Base-by-base conservation (phyloP, 1,140 invertebrate species). In the Temnothorax curvispinosus region DNA sequence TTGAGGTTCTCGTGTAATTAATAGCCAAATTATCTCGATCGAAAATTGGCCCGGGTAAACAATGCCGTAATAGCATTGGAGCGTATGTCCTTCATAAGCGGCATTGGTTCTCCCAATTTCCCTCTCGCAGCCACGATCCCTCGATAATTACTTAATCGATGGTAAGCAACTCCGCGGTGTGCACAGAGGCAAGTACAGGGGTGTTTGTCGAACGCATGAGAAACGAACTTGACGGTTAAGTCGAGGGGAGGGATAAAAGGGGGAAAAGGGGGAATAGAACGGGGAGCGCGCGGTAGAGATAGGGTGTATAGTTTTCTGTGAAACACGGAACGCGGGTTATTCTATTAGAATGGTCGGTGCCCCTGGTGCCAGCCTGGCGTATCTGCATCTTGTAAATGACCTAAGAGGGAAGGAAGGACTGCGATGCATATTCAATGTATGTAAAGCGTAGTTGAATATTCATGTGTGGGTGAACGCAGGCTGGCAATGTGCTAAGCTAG, bases 321-420 rank as follows among this genome's bases (percentile, higher is more conserved):
- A 85, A 88, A 86, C 89, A 90, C 87, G 87, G 84, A 90, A 86
- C 86, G 56, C 84, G 87, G 84, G 89, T 92, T 93, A 92, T 93
- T 94, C 92, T 94, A 94, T 94, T 94, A 94, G 92, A 93, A 92
- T 93, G 88, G 88, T 84, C 86, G 85, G 87, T 85, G 78, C 52
- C 74, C 89, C 87, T 82, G 86, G 86, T 87, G 87, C 89, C 90
- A 88, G 77, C 88, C 80, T 58, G 84, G 86, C 90, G 88, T 94
- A 94, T 94, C 93, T 93, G 93, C 93, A 94, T 94, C 94, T 94
- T 94, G 93, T 94, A 94, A 94, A 94, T 94, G 93, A 94, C 93
- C 93, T 94, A 94, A 94, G 94, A 94, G 93, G 93, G 92, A 94
- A 94, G 94, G 93, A 94, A 94, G 93, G 92, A 94, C 93, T 92